Conservation (phyloP, 2,888 invertebrate genomes). For the Drosophila antonietae region DNA sequence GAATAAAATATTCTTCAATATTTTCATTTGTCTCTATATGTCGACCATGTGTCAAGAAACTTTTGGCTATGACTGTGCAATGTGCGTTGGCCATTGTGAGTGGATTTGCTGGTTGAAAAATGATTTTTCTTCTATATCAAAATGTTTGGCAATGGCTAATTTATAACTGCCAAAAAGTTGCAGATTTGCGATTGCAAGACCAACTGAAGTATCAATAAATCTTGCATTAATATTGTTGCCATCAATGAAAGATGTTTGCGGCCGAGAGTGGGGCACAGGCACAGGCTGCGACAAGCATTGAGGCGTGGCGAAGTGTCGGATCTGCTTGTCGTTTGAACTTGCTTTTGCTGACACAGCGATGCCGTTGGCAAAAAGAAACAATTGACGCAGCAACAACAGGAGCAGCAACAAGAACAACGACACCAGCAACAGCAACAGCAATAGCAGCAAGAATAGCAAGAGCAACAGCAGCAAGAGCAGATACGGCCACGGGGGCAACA, state of each 20-base stretch:
- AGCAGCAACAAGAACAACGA: slow-evolving; percentile 9
- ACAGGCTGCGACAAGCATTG: neutral
- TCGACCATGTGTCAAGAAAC: slow-evolving; percentile 14
- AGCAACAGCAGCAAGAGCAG: slow-evolving; percentile 4
- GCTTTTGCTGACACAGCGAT: slow-evolving; percentile 46
- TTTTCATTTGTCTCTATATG: slow-evolving; percentile 31
- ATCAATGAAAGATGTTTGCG: slow-evolving; percentile 28
- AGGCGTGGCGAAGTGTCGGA: slow-evolving; percentile 20
- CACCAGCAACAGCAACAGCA: slow-evolving; percentile 7
- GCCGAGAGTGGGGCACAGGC: neutral
- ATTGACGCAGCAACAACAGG: slow-evolving; percentile 17
- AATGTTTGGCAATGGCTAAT: slow-evolving; percentile 52
- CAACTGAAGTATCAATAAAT: slow-evolving; percentile 61
- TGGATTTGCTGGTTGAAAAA: slow-evolving; percentile 54
- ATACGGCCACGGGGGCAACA: neutral
- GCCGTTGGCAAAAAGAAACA: slow-evolving; percentile 35
- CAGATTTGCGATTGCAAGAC: slow-evolving; percentile 47
- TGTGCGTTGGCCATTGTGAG: slow-evolving; percentile 18
- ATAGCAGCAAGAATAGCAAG: neutral
- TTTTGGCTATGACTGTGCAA: slow-evolving; percentile 11
- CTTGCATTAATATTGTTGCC: slow-evolving; percentile 61
- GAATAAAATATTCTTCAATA: neutral
- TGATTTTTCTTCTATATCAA: slow-evolving; percentile 37
- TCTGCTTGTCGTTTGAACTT: slow-evolving; percentile 53
- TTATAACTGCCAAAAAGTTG: slow-evolving; percentile 66